Base-by-base conservation (phyloP, 2,797 vertebrate genomes). In the Channallabes apus region DNA sequence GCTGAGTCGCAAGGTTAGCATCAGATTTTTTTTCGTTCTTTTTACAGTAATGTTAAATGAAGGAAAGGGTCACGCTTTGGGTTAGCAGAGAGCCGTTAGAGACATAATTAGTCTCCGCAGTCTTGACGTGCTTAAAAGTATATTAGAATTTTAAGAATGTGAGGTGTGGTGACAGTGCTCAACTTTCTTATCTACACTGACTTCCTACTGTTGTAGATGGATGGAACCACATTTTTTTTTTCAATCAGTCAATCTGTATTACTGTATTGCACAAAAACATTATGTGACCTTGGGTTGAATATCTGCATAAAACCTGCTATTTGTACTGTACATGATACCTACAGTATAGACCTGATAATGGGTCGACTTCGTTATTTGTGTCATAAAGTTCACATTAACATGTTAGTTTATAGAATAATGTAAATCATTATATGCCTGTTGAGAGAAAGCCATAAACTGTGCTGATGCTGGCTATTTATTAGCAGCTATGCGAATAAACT, bases 1-100 rank as follows among this genome's bases (percentile, higher is more conserved):
- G 80, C 56, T 12, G 29, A 29, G 61, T 83, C n/a, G 68, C 54
- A 86, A 88, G 82, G 87, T 89, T 88, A 85, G 87, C 83, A 80
- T 56, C 14, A 59, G 86, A 35, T n/a, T 51, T 29, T 73, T 84
- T 68, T 35, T 4, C 61, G 12, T 51, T 46, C 46, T 11, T 46
- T 46, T 46, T 46, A 12, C 73, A 62, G 79, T 82, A 77, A 61
- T 73, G 75, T 46, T 85, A 68, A 76, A 86, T 83, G n/a, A 75
- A 72, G 79, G 54, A 41, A 73, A 32, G 29, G 75, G 68, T 80
- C 29, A 9, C 5, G 4, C 79, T 58, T 80, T 35, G 58, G 80
- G 69, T 87, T 85, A 61, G 56, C 14, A 84, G 75, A 64, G 20
- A 41, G 61, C 84, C 64, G 80, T 67, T 62, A 46, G 58, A 29